These are phyloP conservation scores for Aplysia californica DNA, from an alignment of 1,140 invertebrate species.

Conservation along the genomic window DNA sequence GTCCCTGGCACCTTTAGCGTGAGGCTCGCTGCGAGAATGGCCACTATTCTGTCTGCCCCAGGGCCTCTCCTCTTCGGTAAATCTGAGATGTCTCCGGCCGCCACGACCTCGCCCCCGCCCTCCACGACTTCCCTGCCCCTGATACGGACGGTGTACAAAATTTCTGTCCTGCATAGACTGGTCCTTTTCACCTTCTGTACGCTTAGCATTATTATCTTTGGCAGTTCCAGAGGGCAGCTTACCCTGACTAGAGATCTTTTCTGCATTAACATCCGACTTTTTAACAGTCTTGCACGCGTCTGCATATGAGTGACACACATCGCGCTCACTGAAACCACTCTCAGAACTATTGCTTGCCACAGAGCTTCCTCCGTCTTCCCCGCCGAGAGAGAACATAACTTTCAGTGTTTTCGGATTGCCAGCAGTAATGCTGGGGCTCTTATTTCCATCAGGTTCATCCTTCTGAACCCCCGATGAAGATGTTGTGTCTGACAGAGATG, in stretches of 20 bases:
- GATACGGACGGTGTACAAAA: neutral
- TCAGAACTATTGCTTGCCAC: slow-evolving; percentile 41
- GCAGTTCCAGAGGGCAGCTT: too few relatives aligned
- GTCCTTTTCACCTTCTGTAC: neutral
- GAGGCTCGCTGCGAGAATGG: slow-evolving; percentile 11
- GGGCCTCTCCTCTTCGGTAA: neutral
- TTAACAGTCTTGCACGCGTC: slow-evolving; percentile 37
- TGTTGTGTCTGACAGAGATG: too few relatives aligned
- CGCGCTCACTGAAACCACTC: slow-evolving; percentile 52
- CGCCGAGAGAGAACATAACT: slow-evolving; percentile 45
- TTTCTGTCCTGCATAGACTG: neutral
- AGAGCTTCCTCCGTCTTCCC: slow-evolving; percentile 38
- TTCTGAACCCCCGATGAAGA: too few relatives aligned
- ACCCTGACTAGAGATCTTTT: neutral
- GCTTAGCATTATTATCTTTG: neutral
- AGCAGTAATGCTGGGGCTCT: too few relatives aligned
- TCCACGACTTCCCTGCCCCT: neutral
- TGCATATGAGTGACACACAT: slow-evolving; percentile 29
- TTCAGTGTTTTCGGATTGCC: slow-evolving; percentile 22
- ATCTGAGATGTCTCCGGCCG: neutral
- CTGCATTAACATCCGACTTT: too few relatives aligned
- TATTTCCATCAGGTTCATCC: too few relatives aligned
- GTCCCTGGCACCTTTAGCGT: neutral
- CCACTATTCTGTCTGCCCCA: neutral
- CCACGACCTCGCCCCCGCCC: neutral